Evolutionary conservation across 92 coral and sea anemone genomes (phyloP).

Genomic region (Ricordea florida): DNA sequence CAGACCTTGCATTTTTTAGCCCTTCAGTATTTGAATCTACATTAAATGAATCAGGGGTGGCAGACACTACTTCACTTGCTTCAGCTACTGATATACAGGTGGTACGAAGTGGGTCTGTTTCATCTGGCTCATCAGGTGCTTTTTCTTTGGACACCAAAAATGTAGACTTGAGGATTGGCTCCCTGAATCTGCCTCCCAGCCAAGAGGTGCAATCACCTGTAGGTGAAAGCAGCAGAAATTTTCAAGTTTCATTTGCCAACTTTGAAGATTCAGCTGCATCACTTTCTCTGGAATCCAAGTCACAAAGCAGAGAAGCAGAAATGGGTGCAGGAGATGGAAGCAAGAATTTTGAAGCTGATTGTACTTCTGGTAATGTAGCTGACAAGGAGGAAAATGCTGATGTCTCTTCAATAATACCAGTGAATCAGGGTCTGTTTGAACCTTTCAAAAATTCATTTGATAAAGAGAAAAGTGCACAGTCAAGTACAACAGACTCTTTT

Average conservation of each 20-base stretch:
- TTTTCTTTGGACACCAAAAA: constrained; percentile 38
- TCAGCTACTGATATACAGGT: constrained; percentile 56
- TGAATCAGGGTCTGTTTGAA: constrained; percentile 61
- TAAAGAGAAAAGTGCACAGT: constrained; percentile 4
- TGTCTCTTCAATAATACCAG: no score
- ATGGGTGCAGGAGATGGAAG: no score
- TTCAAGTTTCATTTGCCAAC: background rate
- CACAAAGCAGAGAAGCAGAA: no score
- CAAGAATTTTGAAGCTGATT: no score
- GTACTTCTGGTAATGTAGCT: no score
- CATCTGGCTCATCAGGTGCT: constrained; percentile 69
- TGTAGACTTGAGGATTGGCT: constrained; percentile 36
- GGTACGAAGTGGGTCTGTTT: constrained; percentile 71
- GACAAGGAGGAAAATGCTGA: no score
- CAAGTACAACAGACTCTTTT: constrained; percentile 11
- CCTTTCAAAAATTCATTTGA: background rate
- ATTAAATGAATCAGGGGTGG: constrained; percentile 46
- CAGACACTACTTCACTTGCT: constrained; percentile 67
- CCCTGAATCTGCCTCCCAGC: no score
- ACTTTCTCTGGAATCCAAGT: no score
- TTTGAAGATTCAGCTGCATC: no score
- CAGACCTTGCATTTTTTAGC: constrained; percentile 57
- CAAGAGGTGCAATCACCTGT: no score
- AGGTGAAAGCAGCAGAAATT: no score
- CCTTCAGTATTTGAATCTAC: constrained; percentile 54